Evolutionary conservation across 2,797 vertebrate species (phyloP), one percentile per base, ranked within the genome.

Genomic region (Ataeniobius toweri): DNA sequence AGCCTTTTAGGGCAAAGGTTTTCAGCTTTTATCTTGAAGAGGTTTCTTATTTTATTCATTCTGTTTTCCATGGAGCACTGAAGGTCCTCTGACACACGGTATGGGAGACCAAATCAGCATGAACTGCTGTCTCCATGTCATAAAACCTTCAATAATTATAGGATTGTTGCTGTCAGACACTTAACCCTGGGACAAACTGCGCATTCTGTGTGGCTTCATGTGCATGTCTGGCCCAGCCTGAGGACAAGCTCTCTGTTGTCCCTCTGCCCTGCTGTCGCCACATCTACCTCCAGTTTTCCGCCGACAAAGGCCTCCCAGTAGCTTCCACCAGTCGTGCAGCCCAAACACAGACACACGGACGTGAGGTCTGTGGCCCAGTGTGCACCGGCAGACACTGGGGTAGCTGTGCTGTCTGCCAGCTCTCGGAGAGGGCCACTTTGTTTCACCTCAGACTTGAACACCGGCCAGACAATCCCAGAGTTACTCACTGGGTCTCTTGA

Each of bases 401-500:
- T 36, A 22, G 89, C 92, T 94, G 91, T 94, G 82, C 72, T 26
- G 81, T 48, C 86, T 87, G 92, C 90, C 86, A 86, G 89, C 82
- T 58, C 85, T 71, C 76, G 86, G 86, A 88, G 87, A 92, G 86
- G 85, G 79, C 79, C 82, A 90, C 91, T 92, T 90, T 92, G 90
- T 93, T 90, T 93, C 90, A 89, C 91, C 92, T 92, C 93, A 80
- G 81, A 71, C 46, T 90, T 91, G 91, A 90, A 89, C 16, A 76
- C 16, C 5, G 5, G 80, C 92, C 92, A 90, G 79, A 84, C 85
- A 79, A 81, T 87, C 88, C 31, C 75, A 86, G 87, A 86, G 80
- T 81, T 51, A 77, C 89, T 92, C 89, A 91, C 89, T 92, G 87
- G 90, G 87, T 91, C 89, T 90, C 79, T 92, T 92, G 84, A 93